Evolutionary conservation across 2,113 vertebrate genomes (phyloP).

Genomic region (Kryptolebias marmoratus): DNA sequence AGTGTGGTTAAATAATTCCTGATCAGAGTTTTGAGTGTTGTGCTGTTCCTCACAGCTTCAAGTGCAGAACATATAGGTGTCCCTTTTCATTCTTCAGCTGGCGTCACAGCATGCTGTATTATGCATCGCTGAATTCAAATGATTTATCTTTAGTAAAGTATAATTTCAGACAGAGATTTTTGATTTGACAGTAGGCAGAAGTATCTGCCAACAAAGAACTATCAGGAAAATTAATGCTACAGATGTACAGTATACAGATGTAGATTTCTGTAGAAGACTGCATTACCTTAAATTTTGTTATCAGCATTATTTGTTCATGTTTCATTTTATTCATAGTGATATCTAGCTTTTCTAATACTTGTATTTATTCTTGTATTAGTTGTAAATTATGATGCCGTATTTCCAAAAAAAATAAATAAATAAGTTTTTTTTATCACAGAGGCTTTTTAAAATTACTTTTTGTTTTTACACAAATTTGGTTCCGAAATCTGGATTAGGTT

Average conservation of each 20-base stretch:
- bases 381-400: not conserved
- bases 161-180: slow-evolving; percentile 8
- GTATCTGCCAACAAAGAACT: not conserved
- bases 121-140: slow-evolving; percentile 35
- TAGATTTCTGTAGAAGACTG: not conserved
- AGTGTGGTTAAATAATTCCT: slow-evolving; percentile 70
- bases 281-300: not conserved
- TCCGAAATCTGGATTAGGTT: too few species aligned
- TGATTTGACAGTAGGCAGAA: slow-evolving; percentile 17
- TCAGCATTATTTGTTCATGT: not conserved
- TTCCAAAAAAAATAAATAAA: not conserved
- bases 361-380: not conserved
- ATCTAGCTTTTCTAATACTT: not conserved
- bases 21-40: slow-evolving; percentile 48
- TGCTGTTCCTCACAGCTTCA: slow-evolving; percentile 21
- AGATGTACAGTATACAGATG: not conserved
- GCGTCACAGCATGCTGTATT: slow-evolving; percentile 6
- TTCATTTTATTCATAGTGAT: too few species aligned
- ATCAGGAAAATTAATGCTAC: not conserved
- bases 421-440: too few species aligned
- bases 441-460: too few species aligned
- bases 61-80: slow-evolving; percentile 32
- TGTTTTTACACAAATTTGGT: too few species aligned
- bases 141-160: slow-evolving; percentile 9
- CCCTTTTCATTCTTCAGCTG: slow-evolving; percentile 7